phyloP scores from a whole-genome alignment of 1,140 invertebrate species.

The Tetraneura akinire region DNA sequence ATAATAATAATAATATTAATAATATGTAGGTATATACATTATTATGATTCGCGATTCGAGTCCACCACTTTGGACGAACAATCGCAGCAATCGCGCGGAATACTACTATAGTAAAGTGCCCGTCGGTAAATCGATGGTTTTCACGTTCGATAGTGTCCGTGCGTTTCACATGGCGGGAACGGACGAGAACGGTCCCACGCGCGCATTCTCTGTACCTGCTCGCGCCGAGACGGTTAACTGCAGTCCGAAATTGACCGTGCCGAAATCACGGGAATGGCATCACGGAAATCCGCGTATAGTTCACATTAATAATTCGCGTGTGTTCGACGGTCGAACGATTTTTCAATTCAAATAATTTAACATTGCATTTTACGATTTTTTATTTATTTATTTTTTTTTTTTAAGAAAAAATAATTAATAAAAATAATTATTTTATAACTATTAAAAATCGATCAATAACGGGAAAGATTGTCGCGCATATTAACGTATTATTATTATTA shows the following conservation, averaged over 20 bases:
- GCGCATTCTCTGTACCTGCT: constrained; percentile 44
- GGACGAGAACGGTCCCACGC: too few species aligned
- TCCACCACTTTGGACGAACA: too few species aligned
- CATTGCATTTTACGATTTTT: too few species aligned
- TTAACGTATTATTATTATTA: too few species aligned
- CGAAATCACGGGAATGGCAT: too few species aligned
- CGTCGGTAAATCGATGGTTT: constrained; percentile 34
- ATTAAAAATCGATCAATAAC: neutral
- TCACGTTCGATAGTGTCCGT: constrained; percentile 32
- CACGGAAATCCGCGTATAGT: constrained; percentile 38
- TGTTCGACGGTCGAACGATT: neutral
- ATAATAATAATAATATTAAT: too few species aligned
- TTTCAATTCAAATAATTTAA: neutral
- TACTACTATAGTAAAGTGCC: constrained; percentile 4
- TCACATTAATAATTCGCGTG: neutral
- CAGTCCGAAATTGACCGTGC: constrained; percentile 44
- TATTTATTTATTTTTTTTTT: too few species aligned
- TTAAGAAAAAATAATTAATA: too few species aligned
- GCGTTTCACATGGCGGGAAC: constrained; percentile 42
- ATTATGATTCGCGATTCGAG: too few species aligned
- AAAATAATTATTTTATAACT: too few species aligned
- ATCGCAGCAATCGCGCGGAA: neutral
- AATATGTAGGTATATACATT: too few species aligned
- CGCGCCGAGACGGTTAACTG: constrained; percentile 36
- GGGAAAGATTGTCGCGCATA: neutral